Conservation (phyloP, 2,888 invertebrate genomes). For the Prostheceraeus crozeri region DNA sequence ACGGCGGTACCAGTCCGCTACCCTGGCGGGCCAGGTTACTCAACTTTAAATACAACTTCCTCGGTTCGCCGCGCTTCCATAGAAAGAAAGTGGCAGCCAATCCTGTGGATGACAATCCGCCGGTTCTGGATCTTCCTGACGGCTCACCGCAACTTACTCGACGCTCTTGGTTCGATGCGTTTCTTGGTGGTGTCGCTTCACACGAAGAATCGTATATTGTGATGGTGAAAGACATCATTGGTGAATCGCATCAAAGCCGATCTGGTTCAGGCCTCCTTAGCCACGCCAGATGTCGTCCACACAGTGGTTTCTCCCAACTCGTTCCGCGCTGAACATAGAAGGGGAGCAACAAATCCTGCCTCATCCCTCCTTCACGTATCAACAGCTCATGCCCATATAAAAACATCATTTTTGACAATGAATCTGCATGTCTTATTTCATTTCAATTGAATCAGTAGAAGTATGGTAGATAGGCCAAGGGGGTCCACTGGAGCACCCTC, state of each 20-base stretch:
- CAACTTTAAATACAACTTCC: conserved; percentile 90
- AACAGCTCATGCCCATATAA: no score
- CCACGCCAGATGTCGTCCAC: conserved; percentile 62
- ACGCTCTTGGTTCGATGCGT: conserved; percentile 95
- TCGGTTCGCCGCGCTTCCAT: conserved; percentile 91
- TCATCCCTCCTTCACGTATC: no score
- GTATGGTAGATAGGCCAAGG: no score
- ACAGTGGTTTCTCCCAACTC: conserved; percentile 96
- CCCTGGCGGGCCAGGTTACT: conserved; percentile 81
- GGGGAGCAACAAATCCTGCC: no score
- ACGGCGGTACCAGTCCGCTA: no score
- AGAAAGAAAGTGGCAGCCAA: conserved; percentile 64
- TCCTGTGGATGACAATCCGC: neutral
- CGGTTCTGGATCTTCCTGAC: conserved; percentile 64
- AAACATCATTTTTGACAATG: no score
- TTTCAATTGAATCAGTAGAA: no score
- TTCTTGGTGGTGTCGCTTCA: conserved; percentile 77
- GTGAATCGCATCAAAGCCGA: conserved; percentile 94
- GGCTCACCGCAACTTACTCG: conserved; percentile 87
- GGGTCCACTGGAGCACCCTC: no score
- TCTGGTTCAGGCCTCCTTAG: conserved; percentile 70
- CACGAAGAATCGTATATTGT: conserved; percentile 93
- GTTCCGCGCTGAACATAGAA: conserved; percentile 91
- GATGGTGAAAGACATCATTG: conserved; percentile 86
- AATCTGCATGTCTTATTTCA: no score